phyloP scores from a whole-genome alignment of 2,797 vertebrate species.

The Notolabrus celidotus region DNA sequence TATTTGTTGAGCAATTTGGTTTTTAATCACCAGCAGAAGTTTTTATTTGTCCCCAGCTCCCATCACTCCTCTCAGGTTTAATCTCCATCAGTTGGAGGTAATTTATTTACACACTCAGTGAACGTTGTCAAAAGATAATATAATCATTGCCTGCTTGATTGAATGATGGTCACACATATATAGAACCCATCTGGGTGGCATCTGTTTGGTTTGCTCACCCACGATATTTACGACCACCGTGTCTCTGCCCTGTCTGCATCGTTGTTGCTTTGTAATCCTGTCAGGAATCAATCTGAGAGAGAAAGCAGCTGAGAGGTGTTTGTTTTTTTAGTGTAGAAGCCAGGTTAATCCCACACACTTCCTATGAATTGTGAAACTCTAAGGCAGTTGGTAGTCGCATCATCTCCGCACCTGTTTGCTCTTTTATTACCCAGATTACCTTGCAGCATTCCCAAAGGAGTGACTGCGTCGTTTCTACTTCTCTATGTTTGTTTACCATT shows the following conservation, averaged over 20 bases:
- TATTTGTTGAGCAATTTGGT: constrained; percentile 39
- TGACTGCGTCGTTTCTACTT: constrained; percentile 9
- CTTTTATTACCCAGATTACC: constrained; percentile 15
- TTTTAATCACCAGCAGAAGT: constrained; percentile 57
- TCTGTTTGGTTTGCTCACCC: constrained; percentile 47
- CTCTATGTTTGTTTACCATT: not conserved
- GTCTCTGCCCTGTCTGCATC: constrained; percentile 3
- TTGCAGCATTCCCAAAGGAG: constrained; percentile 2
- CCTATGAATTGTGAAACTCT: constrained; percentile 31
- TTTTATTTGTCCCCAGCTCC: constrained; percentile 45
- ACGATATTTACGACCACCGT: constrained; percentile 22
- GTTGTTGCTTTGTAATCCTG: constrained; percentile 14
- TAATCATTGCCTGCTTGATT: constrained; percentile 28
- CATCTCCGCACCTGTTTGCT: constrained; percentile 1
- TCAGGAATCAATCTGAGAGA: constrained; percentile 7
- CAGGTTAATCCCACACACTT: constrained; percentile 18
- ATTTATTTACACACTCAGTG: constrained; percentile 41
- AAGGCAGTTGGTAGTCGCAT: not conserved
- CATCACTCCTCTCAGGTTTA: constrained; percentile 38
- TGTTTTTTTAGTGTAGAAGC: constrained; percentile 7
- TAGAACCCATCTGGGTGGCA: constrained; percentile 51
- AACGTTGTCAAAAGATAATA: constrained; percentile 32
- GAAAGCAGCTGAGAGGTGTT: constrained; percentile 4
- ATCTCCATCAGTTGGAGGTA: constrained; percentile 48
- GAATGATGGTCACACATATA: constrained; percentile 41